Base-by-base conservation (phyloP, 2,888 invertebrate species). In the Augochlorella aurata region DNA sequence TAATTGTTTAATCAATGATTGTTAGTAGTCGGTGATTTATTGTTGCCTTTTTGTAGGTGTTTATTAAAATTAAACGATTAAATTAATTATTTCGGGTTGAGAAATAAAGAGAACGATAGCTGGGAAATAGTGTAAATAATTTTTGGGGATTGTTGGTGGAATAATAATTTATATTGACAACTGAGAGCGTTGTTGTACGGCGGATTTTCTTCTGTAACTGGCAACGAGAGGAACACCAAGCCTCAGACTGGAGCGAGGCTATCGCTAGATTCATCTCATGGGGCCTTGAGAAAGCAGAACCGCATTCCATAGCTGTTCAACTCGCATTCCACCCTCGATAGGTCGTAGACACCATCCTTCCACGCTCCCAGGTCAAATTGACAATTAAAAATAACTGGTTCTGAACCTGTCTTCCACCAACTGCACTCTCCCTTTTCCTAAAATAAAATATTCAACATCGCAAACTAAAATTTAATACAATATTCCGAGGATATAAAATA, bases 251-350 rank as follows among this genome's bases (percentile, higher is more conserved):
- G 68, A 54, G 52, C 74, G 69, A 75, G 74, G 84, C 68, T 77
- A 78, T 86, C 77, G 81, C 74, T 86, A 74, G 84, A 77, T 74
- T 76, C 73, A 79, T 72, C 85, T 63, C 69, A 87, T 82, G 75
- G 75, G 74, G 74, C 77, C 84, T 80, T 78, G 82, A 80, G 78
- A 87, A 87, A 87, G 80, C 79, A 75, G 75, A 87, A 82, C 74
- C 82, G 78, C 87, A 87, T 88, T 88, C 87, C 88, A 74, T 67
- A 74, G 71, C 45, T 72, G 66, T 86, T 54, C 86, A 75, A 75
- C 74, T 68, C 21, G 78, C 84, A 82, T 87, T 88, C 85, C 87
- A 78, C 38, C 16, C 81, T 69, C 52, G 29, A 21, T 49, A 54
- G 67, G 68, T 68, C 63, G 63, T 63, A 63, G 81, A 67, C 71